A percentile compares a stretch with the other conserved stretches of the same genome.
These are phyloP conservation scores for Callosobruchus maculatus DNA, from an alignment of 2,888 invertebrate species.

Conservation along the genomic window DNA sequence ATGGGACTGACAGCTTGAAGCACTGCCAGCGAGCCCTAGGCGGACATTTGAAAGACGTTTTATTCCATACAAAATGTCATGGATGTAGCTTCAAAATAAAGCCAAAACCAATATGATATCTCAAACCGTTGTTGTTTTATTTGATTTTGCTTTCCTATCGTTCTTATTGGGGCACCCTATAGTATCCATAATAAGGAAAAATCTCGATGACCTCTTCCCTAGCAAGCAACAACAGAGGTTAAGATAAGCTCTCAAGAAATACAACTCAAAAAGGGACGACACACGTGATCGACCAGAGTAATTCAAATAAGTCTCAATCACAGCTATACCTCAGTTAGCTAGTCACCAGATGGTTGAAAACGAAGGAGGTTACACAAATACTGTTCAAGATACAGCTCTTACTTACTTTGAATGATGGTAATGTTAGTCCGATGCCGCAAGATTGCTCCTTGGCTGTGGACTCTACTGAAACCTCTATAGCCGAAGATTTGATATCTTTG, in stretches of 20 bases:
- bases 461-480: constrained; percentile 15
- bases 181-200: background rate
- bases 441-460: constrained; percentile 26
- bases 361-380: constrained; percentile 6
- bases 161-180: too few relatives aligned
- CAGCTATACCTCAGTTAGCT: background rate
- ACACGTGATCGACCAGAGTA: background rate
- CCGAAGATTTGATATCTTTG: constrained; percentile 1
- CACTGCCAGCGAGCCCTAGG: too few relatives aligned
- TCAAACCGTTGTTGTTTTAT: too few relatives aligned
- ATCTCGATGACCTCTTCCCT: background rate
- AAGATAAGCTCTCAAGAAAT: too few relatives aligned
- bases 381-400: background rate
- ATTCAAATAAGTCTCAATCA: background rate
- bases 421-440: constrained; percentile 10
- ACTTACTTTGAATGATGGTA: background rate
- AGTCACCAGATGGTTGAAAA: constrained; percentile 2
- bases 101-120: too few relatives aligned
- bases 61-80: too few relatives aligned
- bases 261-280: background rate
- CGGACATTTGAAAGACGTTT: too few relatives aligned
- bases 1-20: too few relatives aligned
- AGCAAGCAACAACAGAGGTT: background rate
- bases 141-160: too few relatives aligned
- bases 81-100: too few relatives aligned